Percentiles rank a stretch among this genome's conserved stretches.
phyloP scores from a whole-genome alignment of 2,888 invertebrate species.

The Hyposoter dolosus region DNA sequence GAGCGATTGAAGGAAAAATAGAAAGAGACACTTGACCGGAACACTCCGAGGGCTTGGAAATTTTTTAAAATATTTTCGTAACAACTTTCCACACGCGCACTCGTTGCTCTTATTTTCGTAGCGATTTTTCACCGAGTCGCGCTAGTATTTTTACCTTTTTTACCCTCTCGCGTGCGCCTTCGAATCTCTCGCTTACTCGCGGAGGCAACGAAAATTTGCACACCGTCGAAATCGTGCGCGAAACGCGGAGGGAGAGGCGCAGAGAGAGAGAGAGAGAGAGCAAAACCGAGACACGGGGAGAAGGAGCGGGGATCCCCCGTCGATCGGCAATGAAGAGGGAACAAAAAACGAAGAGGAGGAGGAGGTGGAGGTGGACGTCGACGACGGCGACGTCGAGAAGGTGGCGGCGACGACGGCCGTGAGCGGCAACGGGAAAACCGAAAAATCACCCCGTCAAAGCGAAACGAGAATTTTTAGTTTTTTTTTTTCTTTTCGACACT shows the following conservation, averaged over 20 bases:
- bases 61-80: background rate
- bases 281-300: slow-evolving; percentile 40
- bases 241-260: slow-evolving; percentile 61
- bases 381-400: slow-evolving; percentile 61
- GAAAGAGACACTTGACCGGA: slow-evolving; percentile 1
- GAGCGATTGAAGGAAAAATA: background rate
- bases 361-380: slow-evolving; percentile 55
- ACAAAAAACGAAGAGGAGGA: slow-evolving; percentile 52
- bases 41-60: background rate
- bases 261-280: slow-evolving; percentile 54
- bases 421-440: slow-evolving; percentile 66
- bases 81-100: slow-evolving; percentile 1
- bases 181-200: slow-evolving; percentile 47
- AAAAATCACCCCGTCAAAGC: slow-evolving; percentile 69
- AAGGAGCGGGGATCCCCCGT: slow-evolving; percentile 33
- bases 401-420: slow-evolving; percentile 60
- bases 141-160: slow-evolving; percentile 24
- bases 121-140: background rate
- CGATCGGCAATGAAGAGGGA: slow-evolving; percentile 46
- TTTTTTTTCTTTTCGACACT: background rate
- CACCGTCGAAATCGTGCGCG: slow-evolving; percentile 50
- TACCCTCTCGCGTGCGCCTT: background rate
- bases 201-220: slow-evolving; percentile 58
- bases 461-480: slow-evolving; percentile 24
- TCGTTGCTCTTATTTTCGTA: background rate